These are phyloP conservation scores for Junco hyemalis DNA, from an alignment of 2,113 vertebrate genomes.

Conservation along the genomic window DNA sequence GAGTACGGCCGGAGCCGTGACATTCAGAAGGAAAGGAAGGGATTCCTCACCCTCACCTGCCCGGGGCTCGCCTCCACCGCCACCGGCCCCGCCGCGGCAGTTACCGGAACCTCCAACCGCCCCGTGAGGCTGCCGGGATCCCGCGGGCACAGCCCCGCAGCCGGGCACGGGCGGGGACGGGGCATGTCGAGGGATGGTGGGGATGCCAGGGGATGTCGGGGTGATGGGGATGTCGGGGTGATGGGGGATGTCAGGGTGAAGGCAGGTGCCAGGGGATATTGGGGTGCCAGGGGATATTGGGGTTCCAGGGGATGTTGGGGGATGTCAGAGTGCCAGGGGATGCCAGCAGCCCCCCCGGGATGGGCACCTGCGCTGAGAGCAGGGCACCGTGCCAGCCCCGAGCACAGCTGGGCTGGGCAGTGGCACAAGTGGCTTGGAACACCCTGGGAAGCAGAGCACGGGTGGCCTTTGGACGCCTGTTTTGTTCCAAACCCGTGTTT, in stretches of 20 bases:
- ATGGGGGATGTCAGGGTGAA: fast-evolving
- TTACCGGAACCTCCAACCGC: neutral
- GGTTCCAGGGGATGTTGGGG: neutral
- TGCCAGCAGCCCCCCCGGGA: too few species aligned
- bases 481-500: fast-evolving
- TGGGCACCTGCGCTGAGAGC: neutral
- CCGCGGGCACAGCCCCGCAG: neutral
- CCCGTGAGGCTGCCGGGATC: neutral
- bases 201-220: too few species aligned
- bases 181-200: too few species aligned
- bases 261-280: neutral
- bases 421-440: fast-evolving
- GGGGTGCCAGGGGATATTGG: neutral
- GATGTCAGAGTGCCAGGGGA: neutral
- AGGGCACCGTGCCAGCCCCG: neutral
- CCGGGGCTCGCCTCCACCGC: neutral
- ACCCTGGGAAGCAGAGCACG: fast-evolving
- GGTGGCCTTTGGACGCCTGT: neutral
- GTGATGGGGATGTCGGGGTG: neutral
- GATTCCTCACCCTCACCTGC: neutral
- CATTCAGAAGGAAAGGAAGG: too few species aligned
- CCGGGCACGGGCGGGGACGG: too few species aligned
- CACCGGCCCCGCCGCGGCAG: neutral
- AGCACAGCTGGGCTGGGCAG: neutral
- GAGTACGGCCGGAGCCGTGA: fast-evolving